Evolutionary conservation across 1,140 invertebrate genomes (phyloP), one percentile per base, ranked within the genome.

Genomic region (Bicyclus anynana): DNA sequence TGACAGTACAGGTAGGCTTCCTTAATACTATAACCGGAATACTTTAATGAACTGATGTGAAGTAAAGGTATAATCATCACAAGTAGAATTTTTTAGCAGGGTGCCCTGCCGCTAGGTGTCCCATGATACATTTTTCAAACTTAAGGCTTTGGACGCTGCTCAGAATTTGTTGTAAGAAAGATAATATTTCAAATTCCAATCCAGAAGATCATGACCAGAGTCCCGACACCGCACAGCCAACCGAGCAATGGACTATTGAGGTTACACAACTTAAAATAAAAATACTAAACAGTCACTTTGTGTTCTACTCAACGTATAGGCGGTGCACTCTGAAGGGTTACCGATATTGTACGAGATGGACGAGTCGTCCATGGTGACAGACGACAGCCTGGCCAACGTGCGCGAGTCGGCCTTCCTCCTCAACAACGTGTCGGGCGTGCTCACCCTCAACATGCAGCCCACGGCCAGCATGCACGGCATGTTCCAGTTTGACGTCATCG

Each of bases 401-500:
- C 60, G 54, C 14, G 65, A 79, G 5, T 50, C 53, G 12, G 85
- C 90, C 0, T 91, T 91, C 65, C 20, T n/a, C 0, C 58, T 91
- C 3, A 46, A 89, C 63, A 18, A 37, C 1, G n/a, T 53, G 1
- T 76, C 76, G 0, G 91, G 91, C 1, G 68, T 78, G 10, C 67
- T 92, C 9, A 65, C 62, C 0, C 71, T 91, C 14, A 89, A 83
- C 59, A 90, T 91, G 58, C 77, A 83, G 63, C 87, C 89, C 1
- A 77, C 77, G 0, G 76, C 77, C 16, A 77, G 67, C 48, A 91
- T 91, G 90, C 83, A 81, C 21, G 91, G 91, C 57, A 90, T 87
- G 77, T 92, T 91, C 66, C 75, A 84, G 50, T 91, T 92, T 53
- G 59, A 89, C n/a, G 76, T 91, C 13, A 38, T 70, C 0, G 91